Conservation (phyloP, 2,113 vertebrate genomes). For the Stictonetta naevosa region DNA sequence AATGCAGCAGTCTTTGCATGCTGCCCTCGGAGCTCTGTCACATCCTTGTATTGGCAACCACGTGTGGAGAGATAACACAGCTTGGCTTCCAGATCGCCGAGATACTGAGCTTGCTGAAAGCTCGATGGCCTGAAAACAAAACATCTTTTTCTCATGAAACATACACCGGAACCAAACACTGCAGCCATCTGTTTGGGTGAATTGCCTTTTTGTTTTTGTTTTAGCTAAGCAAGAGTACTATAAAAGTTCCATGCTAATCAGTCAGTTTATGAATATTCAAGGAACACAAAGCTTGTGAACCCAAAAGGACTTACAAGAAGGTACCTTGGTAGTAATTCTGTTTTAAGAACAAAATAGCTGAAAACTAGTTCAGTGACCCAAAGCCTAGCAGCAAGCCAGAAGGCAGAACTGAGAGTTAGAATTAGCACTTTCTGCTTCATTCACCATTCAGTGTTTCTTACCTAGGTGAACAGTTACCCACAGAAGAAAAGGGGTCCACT, state of each 20-base stretch:
- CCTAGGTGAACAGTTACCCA: not conserved
- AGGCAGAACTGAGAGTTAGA: not conserved
- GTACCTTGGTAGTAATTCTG: not conserved
- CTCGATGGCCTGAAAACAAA: not conserved
- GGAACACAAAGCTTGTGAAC: not conserved
- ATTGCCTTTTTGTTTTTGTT: not conserved
- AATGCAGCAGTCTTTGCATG: fast-evolving
- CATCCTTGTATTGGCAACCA: not conserved
- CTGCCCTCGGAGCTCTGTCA: not conserved
- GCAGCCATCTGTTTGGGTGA: too few species aligned
- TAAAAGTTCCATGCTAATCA: not conserved
- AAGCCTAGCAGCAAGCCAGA: not conserved
- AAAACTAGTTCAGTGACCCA: not conserved
- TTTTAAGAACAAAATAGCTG: not conserved
- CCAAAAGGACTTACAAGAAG: not conserved
- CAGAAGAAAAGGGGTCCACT: not conserved
- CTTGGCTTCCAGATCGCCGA: not conserved
- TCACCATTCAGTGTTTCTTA: fast-evolving
- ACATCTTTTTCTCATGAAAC: not conserved
- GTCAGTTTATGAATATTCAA: not conserved
- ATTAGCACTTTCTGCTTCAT: not conserved
- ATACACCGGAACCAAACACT: not conserved
- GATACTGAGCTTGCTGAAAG: not conserved
- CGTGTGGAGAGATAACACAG: not conserved
- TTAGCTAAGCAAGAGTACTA: not conserved